Conservation (phyloP, 2,888 invertebrate species). For the Pemphredon lugubris region DNA sequence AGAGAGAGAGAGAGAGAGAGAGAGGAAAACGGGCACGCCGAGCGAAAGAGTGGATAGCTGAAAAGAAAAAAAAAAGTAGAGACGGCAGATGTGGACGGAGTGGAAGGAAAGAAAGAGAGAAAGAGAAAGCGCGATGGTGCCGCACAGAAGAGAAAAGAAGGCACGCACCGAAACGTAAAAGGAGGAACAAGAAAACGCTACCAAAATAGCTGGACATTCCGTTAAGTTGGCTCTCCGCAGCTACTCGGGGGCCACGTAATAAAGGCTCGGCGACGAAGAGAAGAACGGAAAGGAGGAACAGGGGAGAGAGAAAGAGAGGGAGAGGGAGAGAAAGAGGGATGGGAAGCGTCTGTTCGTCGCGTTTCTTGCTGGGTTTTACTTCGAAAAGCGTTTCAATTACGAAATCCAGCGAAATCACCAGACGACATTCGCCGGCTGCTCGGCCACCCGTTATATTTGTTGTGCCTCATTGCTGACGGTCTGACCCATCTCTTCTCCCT, state of each 20-base stretch:
- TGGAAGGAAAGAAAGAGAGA: neutral
- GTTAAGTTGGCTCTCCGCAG: conserved; percentile 60
- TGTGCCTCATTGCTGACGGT: conserved; percentile 31
- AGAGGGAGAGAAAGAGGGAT: conserved; percentile 23
- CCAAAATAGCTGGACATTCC: conserved; percentile 72
- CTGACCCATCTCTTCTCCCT: neutral
- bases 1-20: neutral
- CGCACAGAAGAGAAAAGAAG: neutral
- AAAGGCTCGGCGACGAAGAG: conserved; percentile 35
- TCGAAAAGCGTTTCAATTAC: conserved; percentile 65
- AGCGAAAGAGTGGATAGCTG: neutral
- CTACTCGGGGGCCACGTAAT: conserved; percentile 56
- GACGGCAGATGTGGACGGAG: neutral
- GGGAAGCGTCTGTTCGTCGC: conserved; percentile 59
- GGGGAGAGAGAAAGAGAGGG: too few species aligned
- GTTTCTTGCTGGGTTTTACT: conserved; percentile 49
- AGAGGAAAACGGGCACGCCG: neutral
- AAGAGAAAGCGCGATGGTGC: too few species aligned
- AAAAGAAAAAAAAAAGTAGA: neutral
- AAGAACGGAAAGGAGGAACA: too few species aligned
- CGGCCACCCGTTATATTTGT: conserved; percentile 64
- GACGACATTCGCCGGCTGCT: conserved; percentile 56
- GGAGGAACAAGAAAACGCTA: conserved; percentile 25
- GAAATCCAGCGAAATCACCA: conserved; percentile 64
- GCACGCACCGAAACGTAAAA: neutral